A percentile compares a stretch with the other conserved stretches of the same genome.
phyloP scores from a whole-genome alignment of 2,888 invertebrate genomes.

The Tenthredo mesomela region DNA sequence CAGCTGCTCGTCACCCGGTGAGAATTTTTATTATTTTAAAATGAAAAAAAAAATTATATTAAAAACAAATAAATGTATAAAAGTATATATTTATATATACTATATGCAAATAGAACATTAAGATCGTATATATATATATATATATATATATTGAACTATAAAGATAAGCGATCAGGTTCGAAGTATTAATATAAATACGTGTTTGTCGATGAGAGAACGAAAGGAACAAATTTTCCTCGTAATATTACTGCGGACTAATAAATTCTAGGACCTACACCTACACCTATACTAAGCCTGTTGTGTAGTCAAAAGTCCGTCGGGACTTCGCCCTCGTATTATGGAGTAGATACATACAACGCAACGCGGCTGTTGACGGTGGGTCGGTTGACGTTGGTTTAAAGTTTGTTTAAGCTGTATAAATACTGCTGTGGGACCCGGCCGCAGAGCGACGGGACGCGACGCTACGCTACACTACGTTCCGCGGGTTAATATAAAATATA shows the following conservation, averaged over 20 bases:
- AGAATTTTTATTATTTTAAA: constrained; percentile 57
- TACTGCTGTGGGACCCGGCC: background rate
- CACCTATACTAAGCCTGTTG: background rate
- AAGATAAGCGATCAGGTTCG: background rate
- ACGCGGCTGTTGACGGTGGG: constrained; percentile 4
- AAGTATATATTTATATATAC: background rate
- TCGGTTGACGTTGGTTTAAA: constrained; percentile 13
- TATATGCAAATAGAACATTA: background rate
- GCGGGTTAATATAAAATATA: constrained; percentile 11
- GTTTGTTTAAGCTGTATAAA: constrained; percentile 48
- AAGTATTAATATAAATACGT: background rate
- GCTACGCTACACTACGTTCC: background rate
- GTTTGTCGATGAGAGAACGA: background rate
- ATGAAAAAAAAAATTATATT: background rate
- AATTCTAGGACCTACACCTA: background rate
- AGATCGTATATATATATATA: background rate
- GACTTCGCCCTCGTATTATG: background rate
- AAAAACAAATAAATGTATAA: background rate
- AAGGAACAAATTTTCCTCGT: background rate
- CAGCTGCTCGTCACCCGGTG: constrained; percentile 77
- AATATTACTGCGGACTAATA: background rate
- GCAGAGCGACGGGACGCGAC: background rate
- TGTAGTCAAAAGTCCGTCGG: constrained; percentile 10
- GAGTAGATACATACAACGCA: constrained; percentile 18
- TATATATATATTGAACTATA: background rate